These are phyloP conservation scores for Dicyrtoma fusca DNA, from an alignment of 2,888 invertebrate genomes.

Conservation along the genomic window DNA sequence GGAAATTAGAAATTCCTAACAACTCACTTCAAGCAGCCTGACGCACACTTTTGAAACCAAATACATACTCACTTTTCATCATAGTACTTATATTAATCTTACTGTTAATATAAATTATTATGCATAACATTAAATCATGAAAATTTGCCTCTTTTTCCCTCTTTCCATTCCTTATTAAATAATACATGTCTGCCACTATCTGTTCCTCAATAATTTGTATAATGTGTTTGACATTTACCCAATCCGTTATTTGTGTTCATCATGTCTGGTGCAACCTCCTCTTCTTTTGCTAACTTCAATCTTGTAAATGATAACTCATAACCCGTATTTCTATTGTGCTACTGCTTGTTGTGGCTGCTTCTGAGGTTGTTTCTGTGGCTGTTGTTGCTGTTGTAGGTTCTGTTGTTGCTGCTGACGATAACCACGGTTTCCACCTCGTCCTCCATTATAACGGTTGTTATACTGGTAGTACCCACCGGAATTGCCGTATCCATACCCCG, in stretches of 20 bases:
- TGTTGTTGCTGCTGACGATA: conserved; percentile 59
- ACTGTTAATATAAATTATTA: conserved; percentile 18
- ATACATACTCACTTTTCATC: too few relatives aligned
- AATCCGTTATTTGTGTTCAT: conserved; percentile 10
- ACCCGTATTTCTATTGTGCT: conserved; percentile 47
- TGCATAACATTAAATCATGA: not conserved
- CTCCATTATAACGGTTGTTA: conserved; percentile 57
- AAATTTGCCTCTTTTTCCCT: conserved; percentile 5
- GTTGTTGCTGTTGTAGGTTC: conserved; percentile 57
- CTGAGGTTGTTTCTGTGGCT: conserved; percentile 55
- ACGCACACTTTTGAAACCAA: too few relatives aligned
- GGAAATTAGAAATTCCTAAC: too few relatives aligned
- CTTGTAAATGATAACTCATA: conserved; percentile 5
- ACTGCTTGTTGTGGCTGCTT: conserved; percentile 54
- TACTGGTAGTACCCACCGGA: conserved; percentile 38
- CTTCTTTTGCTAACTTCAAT: not conserved
- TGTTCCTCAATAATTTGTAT: not conserved
- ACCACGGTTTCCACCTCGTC: conserved; percentile 60
- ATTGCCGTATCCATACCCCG: conserved; percentile 58
- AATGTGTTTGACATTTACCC: not conserved
- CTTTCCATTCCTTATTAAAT: not conserved
- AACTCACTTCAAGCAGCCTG: not conserved
- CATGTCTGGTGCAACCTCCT: conserved; percentile 2
- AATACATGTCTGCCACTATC: not conserved
- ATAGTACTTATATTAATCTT: conserved; percentile 30